These are phyloP conservation scores for Diadophis punctatus DNA, from an alignment of 2,113 vertebrate species.

Conservation along the genomic window DNA sequence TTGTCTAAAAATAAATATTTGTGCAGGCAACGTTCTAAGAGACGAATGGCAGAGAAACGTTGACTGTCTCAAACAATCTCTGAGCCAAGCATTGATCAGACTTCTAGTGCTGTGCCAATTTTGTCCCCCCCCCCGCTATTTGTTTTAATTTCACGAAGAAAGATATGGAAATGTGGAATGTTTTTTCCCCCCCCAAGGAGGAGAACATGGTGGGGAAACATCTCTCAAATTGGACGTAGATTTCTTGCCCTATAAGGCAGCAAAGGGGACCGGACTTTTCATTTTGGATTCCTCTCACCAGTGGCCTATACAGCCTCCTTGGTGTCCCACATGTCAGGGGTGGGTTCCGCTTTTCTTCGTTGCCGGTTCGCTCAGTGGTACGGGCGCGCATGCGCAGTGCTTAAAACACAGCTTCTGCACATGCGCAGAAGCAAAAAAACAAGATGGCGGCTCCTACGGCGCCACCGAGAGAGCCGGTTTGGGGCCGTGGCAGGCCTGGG, in stretches of 20 bases:
- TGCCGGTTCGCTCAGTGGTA: too few relatives aligned
- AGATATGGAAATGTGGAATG: not conserved
- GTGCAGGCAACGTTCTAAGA: not conserved
- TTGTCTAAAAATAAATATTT: not conserved
- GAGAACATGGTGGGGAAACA: not conserved
- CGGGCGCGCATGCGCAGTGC: too few relatives aligned
- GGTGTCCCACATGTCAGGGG: too few relatives aligned
- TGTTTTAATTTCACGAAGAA: not conserved
- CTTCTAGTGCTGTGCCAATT: not conserved
- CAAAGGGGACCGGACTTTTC: not conserved
- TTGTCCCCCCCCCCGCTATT: not conserved
- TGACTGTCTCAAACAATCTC: not conserved
- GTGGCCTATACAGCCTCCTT: not conserved
- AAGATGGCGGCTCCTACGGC: too few relatives aligned
- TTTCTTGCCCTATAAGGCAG: not conserved
- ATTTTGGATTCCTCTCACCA: not conserved
- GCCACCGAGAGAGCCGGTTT: too few relatives aligned
- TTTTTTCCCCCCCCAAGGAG: not conserved
- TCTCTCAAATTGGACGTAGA: not conserved
- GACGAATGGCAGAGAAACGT: not conserved
- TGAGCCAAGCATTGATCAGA: not conserved
- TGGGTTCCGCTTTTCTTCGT: too few relatives aligned
- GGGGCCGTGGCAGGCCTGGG: too few relatives aligned
- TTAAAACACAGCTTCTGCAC: too few relatives aligned
- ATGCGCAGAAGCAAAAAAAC: too few relatives aligned